Evolutionary conservation across 2,888 invertebrate genomes (phyloP).

Genomic region (Nemotelus pantherinus): DNA sequence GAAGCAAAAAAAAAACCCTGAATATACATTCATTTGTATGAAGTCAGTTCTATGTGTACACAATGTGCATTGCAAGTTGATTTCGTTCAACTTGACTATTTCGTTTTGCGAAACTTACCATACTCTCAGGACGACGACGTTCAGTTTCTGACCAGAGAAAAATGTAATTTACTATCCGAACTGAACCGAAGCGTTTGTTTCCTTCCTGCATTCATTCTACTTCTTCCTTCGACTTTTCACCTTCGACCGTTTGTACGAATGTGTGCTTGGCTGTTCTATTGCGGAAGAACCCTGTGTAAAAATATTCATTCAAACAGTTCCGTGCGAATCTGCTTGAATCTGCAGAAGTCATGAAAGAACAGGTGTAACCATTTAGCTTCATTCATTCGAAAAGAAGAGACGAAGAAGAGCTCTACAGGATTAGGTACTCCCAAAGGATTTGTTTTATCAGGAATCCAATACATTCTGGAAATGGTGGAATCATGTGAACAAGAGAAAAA

Average conservation of each 20-base stretch:
- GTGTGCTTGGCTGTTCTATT: slow-evolving; percentile 2
- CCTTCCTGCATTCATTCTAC: slow-evolving; percentile 1
- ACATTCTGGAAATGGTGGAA: slow-evolving; percentile 8
- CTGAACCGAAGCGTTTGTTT: neutral
- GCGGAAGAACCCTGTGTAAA: neutral
- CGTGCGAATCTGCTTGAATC: slow-evolving; percentile 35
- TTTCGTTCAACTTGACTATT: slow-evolving; percentile 3
- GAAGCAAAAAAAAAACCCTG: too few relatives aligned
- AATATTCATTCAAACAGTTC: slow-evolving; percentile 28
- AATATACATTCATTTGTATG: too few relatives aligned
- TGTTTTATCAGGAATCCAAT: slow-evolving; percentile 25
- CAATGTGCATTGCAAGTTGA: neutral
- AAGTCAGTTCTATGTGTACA: too few relatives aligned
- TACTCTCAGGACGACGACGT: slow-evolving; percentile 5
- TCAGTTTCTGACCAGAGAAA: slow-evolving; percentile 31
- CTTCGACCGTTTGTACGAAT: neutral
- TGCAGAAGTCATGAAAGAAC: slow-evolving; percentile 26
- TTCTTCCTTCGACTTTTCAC: neutral
- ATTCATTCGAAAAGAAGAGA: slow-evolving; percentile 14
- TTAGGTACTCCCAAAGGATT: slow-evolving; percentile 21
- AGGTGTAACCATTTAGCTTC: slow-evolving; percentile 35
- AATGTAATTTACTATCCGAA: slow-evolving; percentile 27
- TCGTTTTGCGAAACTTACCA: slow-evolving; percentile 12
- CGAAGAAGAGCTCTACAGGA: slow-evolving; percentile 8
- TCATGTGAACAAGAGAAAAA: neutral